Percentiles rank a stretch among this genome's conserved stretches.
Conservation (phyloP, 1,140 invertebrate species). For the Eufriesea mexicana region DNA sequence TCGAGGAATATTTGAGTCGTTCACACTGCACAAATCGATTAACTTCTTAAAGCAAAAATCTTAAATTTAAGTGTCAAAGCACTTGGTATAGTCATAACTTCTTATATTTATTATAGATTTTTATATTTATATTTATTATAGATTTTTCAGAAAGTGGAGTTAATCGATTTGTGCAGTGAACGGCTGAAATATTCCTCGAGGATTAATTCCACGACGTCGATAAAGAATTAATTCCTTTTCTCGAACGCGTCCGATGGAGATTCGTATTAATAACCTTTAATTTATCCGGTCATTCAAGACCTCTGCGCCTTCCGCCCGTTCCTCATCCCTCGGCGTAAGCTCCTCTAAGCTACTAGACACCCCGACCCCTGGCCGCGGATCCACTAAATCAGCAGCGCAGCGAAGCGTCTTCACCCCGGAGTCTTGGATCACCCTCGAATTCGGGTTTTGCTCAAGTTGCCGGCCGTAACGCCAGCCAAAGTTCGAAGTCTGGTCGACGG, state of each 20-base stretch:
- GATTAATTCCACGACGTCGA: no score
- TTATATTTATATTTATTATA: no score
- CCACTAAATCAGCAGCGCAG: slow-evolving; percentile 76
- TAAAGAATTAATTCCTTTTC: no score
- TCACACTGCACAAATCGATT: no score
- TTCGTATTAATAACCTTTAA: slow-evolving; percentile 12
- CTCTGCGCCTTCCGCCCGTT: not conserved
- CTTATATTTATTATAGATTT: no score
- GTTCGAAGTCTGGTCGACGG: slow-evolving; percentile 41
- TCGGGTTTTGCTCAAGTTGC: slow-evolving; percentile 51
- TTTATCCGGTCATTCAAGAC: not conserved
- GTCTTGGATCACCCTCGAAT: slow-evolving; percentile 60
- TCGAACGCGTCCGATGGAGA: not conserved
- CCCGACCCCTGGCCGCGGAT: slow-evolving; percentile 54
- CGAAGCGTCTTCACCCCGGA: slow-evolving; percentile 70
- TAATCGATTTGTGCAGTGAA: no score
- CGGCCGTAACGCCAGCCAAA: slow-evolving; percentile 31
- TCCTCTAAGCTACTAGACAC: slow-evolving; percentile 52
- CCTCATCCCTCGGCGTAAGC: slow-evolving; percentile 27
- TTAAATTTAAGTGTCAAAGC: no score
- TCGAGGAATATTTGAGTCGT: no score
- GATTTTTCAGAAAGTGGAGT: no score
- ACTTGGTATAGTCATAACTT: no score
- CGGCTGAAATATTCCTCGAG: no score
- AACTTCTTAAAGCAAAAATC: no score